phyloP scores from a whole-genome alignment of 2,113 vertebrate species.

The Lampris incognitus region DNA sequence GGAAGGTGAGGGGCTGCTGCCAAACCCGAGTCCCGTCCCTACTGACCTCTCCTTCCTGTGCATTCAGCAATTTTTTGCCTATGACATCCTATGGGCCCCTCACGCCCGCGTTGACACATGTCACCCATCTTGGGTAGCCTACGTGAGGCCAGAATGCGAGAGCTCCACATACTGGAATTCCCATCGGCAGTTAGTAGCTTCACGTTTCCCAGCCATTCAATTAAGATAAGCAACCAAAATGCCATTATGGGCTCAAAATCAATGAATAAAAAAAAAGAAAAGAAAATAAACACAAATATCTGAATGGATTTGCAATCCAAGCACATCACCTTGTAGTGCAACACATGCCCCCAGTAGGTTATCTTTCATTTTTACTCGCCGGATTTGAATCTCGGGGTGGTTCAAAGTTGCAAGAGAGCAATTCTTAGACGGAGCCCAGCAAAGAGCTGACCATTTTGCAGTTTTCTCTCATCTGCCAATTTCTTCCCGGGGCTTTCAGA shows the following conservation, averaged over 20 bases:
- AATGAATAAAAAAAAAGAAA: conserved; percentile 27
- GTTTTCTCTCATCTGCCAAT: conserved; percentile 80
- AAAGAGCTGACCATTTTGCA: conserved; percentile 79
- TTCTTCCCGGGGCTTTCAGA: conserved; percentile 79
- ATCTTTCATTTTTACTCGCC: conserved; percentile 35
- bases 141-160: background rate
- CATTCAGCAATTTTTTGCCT: conserved; percentile 74
- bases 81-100: conserved; percentile 61
- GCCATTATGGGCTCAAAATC: background rate
- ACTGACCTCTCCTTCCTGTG: conserved; percentile 75
- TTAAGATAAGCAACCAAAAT: background rate
- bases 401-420: conserved; percentile 74
- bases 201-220: conserved; percentile 26
- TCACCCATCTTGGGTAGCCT: conserved; percentile 63
- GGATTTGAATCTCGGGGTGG: conserved; percentile 69
- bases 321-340: conserved; percentile 18
- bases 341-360: conserved; percentile 35
- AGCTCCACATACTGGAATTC: background rate
- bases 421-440: conserved; percentile 71
- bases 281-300: background rate
- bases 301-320: background rate
- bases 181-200: conserved; percentile 7
- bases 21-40: conserved; percentile 74
- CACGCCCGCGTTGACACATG: conserved; percentile 55
- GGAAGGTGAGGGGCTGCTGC: conserved; percentile 79